A percentile compares a stretch with the other conserved stretches of the same genome.
Evolutionary conservation across 64 coral and sea anemone species (phyloP).

Genomic region (Montipora efflorescens): DNA sequence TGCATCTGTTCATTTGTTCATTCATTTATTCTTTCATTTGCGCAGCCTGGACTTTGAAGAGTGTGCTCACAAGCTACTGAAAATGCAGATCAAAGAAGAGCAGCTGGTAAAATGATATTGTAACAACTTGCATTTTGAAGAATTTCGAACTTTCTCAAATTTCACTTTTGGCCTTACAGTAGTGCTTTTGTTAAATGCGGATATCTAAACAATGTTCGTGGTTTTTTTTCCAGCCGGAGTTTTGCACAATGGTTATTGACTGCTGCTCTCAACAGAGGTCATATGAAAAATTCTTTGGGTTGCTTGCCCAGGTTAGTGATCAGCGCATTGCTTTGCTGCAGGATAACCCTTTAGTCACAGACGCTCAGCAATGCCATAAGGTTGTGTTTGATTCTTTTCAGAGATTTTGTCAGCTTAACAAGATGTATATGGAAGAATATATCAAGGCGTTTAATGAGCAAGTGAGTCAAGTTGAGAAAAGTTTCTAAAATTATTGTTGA

Average conservation of each 20-base stretch:
- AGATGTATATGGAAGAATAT: constrained; percentile 94
- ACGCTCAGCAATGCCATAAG: neutral
- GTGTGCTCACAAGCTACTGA: constrained; percentile 97
- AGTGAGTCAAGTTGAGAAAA: constrained; percentile 35
- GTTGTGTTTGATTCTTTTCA: neutral
- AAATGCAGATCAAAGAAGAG: constrained; percentile 92
- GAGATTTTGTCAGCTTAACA: constrained; percentile 97
- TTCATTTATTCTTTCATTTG: neutral
- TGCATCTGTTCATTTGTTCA: neutral
- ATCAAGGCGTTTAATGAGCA: constrained; percentile 93
- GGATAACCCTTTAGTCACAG: too few species aligned
- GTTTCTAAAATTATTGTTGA: too few species aligned
- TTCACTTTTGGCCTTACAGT: neutral
- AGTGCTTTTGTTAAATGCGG: neutral
- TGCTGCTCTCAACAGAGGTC: constrained; percentile 99
- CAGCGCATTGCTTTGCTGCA: too few species aligned
- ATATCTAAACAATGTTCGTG: neutral
- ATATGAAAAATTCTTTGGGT: constrained; percentile 98
- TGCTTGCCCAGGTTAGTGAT: constrained; percentile 86
- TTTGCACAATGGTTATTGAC: constrained; percentile 96
- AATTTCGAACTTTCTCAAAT: neutral
- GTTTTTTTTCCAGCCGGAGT: constrained; percentile 67
- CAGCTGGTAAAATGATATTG: constrained; percentile 79
- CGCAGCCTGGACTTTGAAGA: constrained; percentile 47
- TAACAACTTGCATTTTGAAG: neutral